Evolutionary conservation across 23 tunicate genomes (phyloP), one percentile per base, ranked within the genome.

Genomic region (Ciona savignyi): DNA sequence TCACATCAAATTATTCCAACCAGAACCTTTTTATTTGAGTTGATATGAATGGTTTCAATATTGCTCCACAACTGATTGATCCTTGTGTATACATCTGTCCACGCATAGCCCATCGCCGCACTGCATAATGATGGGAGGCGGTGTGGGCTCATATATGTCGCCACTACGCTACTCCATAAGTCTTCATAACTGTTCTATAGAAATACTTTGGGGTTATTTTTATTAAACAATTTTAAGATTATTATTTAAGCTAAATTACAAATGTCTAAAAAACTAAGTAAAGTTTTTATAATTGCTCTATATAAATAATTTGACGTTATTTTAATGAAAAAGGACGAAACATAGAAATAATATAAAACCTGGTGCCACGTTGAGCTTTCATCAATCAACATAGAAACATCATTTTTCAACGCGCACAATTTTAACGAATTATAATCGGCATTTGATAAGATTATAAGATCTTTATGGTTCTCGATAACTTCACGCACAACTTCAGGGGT

Each of bases 1-100:
- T n/a, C n/a, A n/a, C n/a, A n/a, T n/a, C n/a, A n/a, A n/a, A n/a
- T n/a, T n/a, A n/a, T n/a, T n/a, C n/a, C n/a, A n/a, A n/a, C n/a
- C 56, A 66, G 30, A 25, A 83, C 90, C 76, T 91, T 91, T 80
- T 91, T 91, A 70, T 65, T 88, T 0, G 88, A 72, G 19, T 85
- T 63, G 15, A 71, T 90, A 49, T 74, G 84, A 1, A 68, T 51
- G 34, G 86, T 84, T 48, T 91, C 97, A 42, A 85, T 76, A 30
- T 68, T 75, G 35, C 51, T 70, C 79, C 84, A 82, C 26, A 91
- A 62, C 51, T 91, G 97, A 0, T 70, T 74, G 33, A 77, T 34
- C 33, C 97, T 63, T 0, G 80, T 65, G 67, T 79, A 64, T 24
- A 84, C 80, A 35, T 91, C 88, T n/a, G 65, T 34, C 97, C 97